A percentile compares a stretch with the other conserved stretches of the same genome.
Conservation (phyloP, 2,113 vertebrate genomes). For the Saguinus midas region DNA sequence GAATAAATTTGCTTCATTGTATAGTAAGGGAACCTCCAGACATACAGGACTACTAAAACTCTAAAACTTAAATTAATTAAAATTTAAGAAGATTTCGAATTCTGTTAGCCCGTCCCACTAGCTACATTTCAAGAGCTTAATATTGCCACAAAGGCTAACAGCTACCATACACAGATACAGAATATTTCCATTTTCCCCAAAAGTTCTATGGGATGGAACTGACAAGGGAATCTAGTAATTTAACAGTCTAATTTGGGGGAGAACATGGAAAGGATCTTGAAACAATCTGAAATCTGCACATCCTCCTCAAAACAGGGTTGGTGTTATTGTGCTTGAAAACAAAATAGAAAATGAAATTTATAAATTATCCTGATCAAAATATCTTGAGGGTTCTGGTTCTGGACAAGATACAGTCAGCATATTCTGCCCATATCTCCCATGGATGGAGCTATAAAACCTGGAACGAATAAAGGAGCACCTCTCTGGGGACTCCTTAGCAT, state of each 20-base stretch:
- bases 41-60: neutral
- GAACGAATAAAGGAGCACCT: neutral
- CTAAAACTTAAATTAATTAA: neutral
- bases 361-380: neutral
- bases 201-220: neutral
- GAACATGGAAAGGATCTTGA: neutral
- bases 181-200: neutral
- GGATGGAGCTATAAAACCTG: neutral
- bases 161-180: neutral
- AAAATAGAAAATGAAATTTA: neutral
- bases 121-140: neutral
- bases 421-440: neutral
- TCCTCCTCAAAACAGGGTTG: neutral
- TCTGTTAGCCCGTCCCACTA: neutral
- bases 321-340: neutral
- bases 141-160: neutral
- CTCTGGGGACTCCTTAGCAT: rapidly evolving
- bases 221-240: neutral
- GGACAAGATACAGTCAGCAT: neutral
- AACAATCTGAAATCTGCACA: neutral
- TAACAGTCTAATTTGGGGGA: neutral
- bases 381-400: neutral
- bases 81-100: neutral
- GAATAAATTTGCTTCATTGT: rapidly evolving
- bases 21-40: neutral